A percentile compares a stretch with the other conserved stretches of the same genome.
Evolutionary conservation across 1,140 invertebrate species (phyloP).

Genomic region (Wasmannia auropunctata): DNA sequence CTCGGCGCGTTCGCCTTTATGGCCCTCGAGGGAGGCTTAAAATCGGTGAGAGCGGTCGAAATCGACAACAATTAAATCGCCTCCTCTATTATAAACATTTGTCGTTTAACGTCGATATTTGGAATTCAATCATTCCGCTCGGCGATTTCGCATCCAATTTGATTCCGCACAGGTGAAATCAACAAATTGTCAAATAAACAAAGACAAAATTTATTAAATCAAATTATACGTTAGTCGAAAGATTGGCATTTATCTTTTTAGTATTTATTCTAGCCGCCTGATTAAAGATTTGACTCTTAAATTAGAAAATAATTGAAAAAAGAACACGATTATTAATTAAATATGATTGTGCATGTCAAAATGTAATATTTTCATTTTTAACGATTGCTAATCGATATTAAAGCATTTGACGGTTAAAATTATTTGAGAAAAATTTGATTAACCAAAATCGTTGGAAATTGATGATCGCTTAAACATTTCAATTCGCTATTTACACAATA

Average conservation of each 20-base stretch:
- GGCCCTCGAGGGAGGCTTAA: slow-evolving; percentile 91
- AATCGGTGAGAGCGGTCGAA: slow-evolving; percentile 69
- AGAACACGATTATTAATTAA: not conserved
- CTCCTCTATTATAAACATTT: not conserved
- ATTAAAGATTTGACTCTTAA: not conserved
- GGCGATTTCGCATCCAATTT: not conserved
- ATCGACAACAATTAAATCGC: slow-evolving; percentile 11
- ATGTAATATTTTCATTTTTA: not conserved
- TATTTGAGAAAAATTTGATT: not conserved
- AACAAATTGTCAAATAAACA: not conserved
- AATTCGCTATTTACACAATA: not conserved
- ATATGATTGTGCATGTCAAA: not conserved
- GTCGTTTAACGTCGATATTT: not conserved
- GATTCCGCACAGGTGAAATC: not conserved
- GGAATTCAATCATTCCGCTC: not conserved
- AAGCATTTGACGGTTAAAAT: not conserved
- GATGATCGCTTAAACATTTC: not conserved
- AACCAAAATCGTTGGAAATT: not conserved
- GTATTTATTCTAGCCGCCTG: not conserved
- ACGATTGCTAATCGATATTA: not conserved
- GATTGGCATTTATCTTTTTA: not conserved
- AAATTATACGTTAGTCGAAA: not conserved
- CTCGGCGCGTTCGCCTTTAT: slow-evolving; percentile 97
- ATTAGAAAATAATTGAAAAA: not conserved
- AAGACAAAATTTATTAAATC: not conserved